Evolutionary conservation across 1,140 invertebrate genomes (phyloP).

Genomic region (Macrobrachium nipponense): DNA sequence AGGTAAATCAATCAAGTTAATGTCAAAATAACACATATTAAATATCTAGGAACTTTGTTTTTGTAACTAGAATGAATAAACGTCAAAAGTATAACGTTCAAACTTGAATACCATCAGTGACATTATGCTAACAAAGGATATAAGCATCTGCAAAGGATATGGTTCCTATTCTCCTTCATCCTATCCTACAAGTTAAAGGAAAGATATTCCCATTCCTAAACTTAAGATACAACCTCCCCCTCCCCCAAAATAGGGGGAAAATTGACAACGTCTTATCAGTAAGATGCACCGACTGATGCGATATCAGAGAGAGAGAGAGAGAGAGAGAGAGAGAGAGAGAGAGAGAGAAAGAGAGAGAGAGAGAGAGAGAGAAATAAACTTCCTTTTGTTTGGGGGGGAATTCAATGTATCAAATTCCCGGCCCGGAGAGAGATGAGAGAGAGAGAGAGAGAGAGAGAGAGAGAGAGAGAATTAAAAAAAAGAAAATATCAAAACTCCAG

Average conservation of each 20-base stretch:
- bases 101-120: too few species aligned
- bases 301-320: slow-evolving; percentile 26
- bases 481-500: slow-evolving; percentile 21
- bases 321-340: slow-evolving; percentile 22
- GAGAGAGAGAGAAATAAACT: slow-evolving; percentile 11
- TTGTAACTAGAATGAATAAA: too few species aligned
- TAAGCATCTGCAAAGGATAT: too few species aligned
- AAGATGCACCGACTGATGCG: not conserved
- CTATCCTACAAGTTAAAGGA: too few species aligned
- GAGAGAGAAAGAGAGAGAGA: slow-evolving; percentile 15
- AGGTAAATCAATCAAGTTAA: too few species aligned
- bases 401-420: slow-evolving; percentile 28
- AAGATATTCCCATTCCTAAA: too few species aligned
- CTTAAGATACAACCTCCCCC: not conserved
- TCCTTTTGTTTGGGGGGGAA: not conserved
- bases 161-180: too few species aligned
- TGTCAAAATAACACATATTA: too few species aligned
- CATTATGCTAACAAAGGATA: too few species aligned
- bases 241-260: not conserved
- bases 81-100: too few species aligned
- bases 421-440: too few species aligned
- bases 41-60: too few species aligned
- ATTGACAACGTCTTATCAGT: not conserved
- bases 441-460: slow-evolving; percentile 8
- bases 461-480: not conserved